These are phyloP conservation scores for Stenopsyche tienmushanensis DNA, from an alignment of 1,140 invertebrate genomes.

Conservation along the genomic window DNA sequence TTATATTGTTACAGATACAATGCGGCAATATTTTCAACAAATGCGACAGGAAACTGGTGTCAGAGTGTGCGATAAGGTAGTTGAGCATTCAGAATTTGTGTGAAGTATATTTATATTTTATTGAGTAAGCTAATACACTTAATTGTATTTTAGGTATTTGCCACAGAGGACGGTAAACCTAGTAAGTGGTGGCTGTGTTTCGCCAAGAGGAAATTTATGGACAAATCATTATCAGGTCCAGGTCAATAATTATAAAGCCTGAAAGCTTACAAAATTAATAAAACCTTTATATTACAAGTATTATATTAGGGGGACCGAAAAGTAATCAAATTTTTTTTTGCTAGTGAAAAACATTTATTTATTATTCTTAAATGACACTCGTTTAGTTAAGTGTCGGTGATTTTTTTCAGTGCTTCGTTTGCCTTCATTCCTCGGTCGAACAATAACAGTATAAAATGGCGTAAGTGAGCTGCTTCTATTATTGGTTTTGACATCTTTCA, in stretches of 20 bases:
- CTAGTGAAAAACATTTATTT: too few species aligned
- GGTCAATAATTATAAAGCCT: conserved; percentile 71
- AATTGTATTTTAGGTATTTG: conserved; percentile 67
- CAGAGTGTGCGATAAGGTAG: conserved; percentile 82
- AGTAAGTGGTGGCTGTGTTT: conserved; percentile 99
- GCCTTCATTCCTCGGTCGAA: too few species aligned
- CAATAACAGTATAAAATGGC: too few species aligned
- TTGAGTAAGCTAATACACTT: not conserved
- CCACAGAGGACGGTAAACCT: conserved; percentile 86
- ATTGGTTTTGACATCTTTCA: too few species aligned
- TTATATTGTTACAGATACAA: conserved; percentile 67
- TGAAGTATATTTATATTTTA: not conserved
- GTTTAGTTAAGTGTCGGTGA: too few species aligned
- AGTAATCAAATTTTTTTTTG: too few species aligned
- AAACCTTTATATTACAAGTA: too few species aligned
- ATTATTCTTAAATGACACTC: too few species aligned
- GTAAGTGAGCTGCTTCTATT: too few species aligned
- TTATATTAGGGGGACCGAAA: too few species aligned
- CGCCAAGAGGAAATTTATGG: conserved; percentile 99
- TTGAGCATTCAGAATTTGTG: not conserved
- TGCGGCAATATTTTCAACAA: conserved; percentile 93
- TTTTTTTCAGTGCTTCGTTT: too few species aligned
- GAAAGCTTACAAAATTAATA: too few species aligned
- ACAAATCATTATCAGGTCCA: conserved; percentile 89
- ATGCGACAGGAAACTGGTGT: conserved; percentile 92